phyloP scores from a whole-genome alignment of 2,888 invertebrate genomes.

The Acleris holmiana region DNA sequence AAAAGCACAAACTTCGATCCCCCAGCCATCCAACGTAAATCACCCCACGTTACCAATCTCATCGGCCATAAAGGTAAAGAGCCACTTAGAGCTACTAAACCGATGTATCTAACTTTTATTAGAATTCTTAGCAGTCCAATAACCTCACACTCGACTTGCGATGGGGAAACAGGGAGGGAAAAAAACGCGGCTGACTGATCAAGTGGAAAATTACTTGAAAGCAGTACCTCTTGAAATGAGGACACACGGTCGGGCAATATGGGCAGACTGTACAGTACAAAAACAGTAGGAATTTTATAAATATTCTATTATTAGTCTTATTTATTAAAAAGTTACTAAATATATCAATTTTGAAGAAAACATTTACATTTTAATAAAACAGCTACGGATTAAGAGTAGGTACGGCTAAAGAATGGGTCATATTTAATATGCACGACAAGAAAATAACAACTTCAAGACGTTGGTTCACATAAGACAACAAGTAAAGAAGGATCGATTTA shows the following conservation, averaged over 20 bases:
- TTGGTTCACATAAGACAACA: no score
- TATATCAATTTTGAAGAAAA: no score
- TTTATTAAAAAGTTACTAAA: no score
- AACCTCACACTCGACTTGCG: constrained; percentile 68
- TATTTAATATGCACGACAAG: no score
- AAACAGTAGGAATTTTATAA: no score
- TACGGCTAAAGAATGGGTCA: no score
- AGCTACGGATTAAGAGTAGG: no score
- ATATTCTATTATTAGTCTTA: no score
- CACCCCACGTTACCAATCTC: constrained; percentile 16
- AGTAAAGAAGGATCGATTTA: no score
- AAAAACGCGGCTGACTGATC: constrained; percentile 67
- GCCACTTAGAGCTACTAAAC: constrained; percentile 57
- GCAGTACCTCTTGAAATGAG: constrained; percentile 52
- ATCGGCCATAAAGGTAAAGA: constrained; percentile 49
- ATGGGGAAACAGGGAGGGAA: constrained; percentile 51
- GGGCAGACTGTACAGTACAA: neutral
- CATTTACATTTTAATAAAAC: no score
- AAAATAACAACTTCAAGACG: no score
- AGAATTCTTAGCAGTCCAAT: constrained; percentile 72
- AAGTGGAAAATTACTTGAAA: constrained; percentile 75
- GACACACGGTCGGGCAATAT: constrained; percentile 42
- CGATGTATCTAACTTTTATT: constrained; percentile 70
- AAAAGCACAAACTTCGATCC: constrained; percentile 8
- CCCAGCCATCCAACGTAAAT: neutral